Evolutionary conservation across 2,113 vertebrate species (phyloP), one percentile per base, ranked within the genome.

Genomic region (Boulengeromyrus knoepffleri): DNA sequence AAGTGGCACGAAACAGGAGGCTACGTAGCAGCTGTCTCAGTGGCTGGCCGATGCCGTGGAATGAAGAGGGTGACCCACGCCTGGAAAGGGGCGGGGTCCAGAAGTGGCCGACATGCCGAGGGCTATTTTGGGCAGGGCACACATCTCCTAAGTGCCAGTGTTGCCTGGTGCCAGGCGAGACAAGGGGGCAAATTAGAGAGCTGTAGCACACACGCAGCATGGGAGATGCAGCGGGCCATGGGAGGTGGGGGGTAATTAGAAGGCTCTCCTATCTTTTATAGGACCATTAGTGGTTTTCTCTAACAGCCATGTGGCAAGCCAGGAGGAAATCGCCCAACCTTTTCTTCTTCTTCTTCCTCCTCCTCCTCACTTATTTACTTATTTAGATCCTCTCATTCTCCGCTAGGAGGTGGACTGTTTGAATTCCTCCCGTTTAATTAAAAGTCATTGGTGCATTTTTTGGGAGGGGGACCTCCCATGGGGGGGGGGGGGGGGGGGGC

Each of bases 241-340:
- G 66, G 58, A 89, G 88, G 87, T 52, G 90, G 88, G 85, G 88
- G 70, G 50, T 92, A 93, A 93, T 93, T 93, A 94, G 89, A 92
- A 92, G 93, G 88, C 56, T 92, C 89, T 90, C 87, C 89, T 91
- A 86, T 92, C 92, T 94, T 93, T 94, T 93, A 94, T 92, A 90
- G 92, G 88, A 90, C 89, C 89, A 92, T 92, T 92, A 94, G 92
- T 88, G 90, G 92, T 92, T 93, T 90, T 89, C 74, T 92, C 91
- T 89, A 90, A 87, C 88, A 91, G 93, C 89, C 49, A 66, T 52
- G 91, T 50, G 85, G 90, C 36, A 88, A 89, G 85, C 88, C 46
- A 6, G 87, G 89, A 92, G 92, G 92, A 94, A 93, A 91, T 92
- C 88, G 90, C 56, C 90, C 56, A 83, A 90, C 66, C 89, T 90